phyloP scores from a whole-genome alignment of 2,888 invertebrate genomes.

The Drosophila paucipuncta region DNA sequence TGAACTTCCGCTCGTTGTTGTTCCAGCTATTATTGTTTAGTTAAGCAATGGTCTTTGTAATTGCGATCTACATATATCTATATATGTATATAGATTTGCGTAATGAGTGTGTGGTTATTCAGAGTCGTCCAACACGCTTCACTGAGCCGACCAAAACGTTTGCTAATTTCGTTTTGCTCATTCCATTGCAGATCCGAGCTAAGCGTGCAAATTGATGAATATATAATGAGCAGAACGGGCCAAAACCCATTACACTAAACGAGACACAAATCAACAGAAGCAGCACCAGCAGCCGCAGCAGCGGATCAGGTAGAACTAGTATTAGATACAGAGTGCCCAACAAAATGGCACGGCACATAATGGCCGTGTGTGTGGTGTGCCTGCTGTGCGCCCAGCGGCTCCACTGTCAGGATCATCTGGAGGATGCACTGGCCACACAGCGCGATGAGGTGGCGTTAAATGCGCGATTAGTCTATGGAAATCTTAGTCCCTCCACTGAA shows the following conservation, averaged over 20 bases:
- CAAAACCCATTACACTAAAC: conserved; percentile 16
- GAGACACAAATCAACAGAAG: conserved; percentile 8
- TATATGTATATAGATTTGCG: conserved; percentile 10
- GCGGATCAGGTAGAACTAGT: conserved; percentile 1
- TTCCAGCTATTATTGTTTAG: conserved; percentile 22
- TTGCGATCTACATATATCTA: conserved; percentile 19
- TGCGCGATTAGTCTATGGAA: conserved; percentile 68
- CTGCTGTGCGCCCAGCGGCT: conserved; percentile 91
- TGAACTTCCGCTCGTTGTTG: conserved; percentile 68
- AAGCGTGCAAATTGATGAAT: conserved; percentile 49
- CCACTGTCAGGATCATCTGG: conserved; percentile 91
- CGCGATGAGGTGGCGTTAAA: conserved; percentile 65
- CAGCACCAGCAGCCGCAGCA: not conserved
- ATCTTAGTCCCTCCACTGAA: conserved; percentile 72
- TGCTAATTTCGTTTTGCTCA: conserved; percentile 40
- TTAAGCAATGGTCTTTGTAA: conserved; percentile 61
- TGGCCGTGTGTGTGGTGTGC: conserved; percentile 94
- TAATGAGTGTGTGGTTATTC: conserved; percentile 48
- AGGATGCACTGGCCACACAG: conserved; percentile 71
- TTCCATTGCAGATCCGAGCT: conserved; percentile 56
- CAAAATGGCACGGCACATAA: conserved; percentile 88
- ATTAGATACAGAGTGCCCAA: conserved; percentile 17
- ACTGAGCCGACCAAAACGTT: conserved; percentile 38
- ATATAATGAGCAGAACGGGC: conserved; percentile 57
- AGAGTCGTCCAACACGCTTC: conserved; percentile 32